Conservation (phyloP, 2,888 invertebrate genomes). For the Pristionchus arcanus region DNA sequence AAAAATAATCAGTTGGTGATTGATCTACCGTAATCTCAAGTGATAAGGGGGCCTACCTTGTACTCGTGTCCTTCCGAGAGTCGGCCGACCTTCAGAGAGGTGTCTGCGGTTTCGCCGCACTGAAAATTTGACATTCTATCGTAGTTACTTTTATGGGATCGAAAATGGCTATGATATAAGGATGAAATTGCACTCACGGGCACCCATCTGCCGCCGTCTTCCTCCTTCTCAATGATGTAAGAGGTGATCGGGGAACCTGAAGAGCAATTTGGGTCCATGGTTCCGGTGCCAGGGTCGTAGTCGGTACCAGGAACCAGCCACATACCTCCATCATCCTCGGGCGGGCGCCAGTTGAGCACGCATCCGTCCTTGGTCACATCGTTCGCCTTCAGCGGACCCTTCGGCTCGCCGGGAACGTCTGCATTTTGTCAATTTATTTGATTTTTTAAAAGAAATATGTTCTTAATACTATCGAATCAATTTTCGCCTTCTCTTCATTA, state of each 20-base stretch:
- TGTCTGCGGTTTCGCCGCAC: conserved; percentile 78
- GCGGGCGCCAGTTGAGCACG: conserved; percentile 94
- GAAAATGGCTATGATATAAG: not conserved
- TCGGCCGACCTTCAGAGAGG: conserved; percentile 84
- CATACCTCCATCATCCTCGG: conserved; percentile 93
- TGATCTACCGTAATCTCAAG: not conserved
- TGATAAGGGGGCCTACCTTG: conserved; percentile 81
- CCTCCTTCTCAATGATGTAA: conserved; percentile 92
- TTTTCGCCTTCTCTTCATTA: not conserved
- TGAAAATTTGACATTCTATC: conserved; percentile 54
- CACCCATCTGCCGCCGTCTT: conserved; percentile 79
- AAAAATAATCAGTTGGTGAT: conserved; percentile 16
- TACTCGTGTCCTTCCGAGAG: conserved; percentile 95
- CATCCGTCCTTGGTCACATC: conserved; percentile 92
- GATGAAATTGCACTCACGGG: conserved; percentile 63
- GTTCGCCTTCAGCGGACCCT: conserved; percentile 90
- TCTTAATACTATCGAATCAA: not conserved
- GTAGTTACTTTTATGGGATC: not conserved
- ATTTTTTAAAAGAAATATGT: no score
- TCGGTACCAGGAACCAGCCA: not conserved
- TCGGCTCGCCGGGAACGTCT: conserved; percentile 83
- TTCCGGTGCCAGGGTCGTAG: not conserved
- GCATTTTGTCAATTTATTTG: not conserved
- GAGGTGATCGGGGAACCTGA: conserved; percentile 91
- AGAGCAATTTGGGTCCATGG: not conserved